phyloP scores from a whole-genome alignment of 2,113 vertebrate genomes.

The Arvicanthis niloticus region DNA sequence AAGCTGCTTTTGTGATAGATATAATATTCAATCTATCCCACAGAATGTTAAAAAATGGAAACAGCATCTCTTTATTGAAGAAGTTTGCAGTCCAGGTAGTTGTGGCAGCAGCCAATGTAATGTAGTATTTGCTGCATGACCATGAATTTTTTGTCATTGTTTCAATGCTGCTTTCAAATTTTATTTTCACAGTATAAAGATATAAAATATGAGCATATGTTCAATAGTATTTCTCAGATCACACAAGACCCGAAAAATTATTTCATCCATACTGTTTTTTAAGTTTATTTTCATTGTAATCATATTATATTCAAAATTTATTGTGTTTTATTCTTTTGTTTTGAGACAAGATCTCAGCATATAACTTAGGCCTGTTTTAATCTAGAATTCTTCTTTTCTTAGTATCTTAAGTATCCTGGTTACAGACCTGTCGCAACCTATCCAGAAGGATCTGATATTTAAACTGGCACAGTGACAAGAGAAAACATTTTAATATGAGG shows the following conservation, averaged over 20 bases:
- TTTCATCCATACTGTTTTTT: neutral
- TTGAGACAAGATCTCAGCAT: neutral
- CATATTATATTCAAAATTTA: neutral
- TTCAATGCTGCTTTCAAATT: no score
- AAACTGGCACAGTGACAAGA: neutral
- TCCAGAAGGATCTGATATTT: neutral
- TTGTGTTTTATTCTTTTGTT: neutral
- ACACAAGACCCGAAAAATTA: neutral
- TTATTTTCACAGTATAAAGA: no score
- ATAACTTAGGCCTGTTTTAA: neutral
- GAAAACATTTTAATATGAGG: neutral
- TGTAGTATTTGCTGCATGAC: neutral
- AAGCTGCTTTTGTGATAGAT: neutral
- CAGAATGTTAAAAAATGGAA: neutral
- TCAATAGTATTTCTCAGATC: neutral
- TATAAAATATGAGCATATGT: neutral
- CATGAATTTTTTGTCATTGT: no score
- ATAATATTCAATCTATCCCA: neutral
- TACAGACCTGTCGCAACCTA: neutral
- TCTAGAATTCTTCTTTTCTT: neutral
- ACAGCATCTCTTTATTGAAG: neutral
- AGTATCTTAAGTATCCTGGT: neutral
- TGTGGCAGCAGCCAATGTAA: neutral
- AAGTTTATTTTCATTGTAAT: conserved; percentile 41
- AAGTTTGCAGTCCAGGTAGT: neutral